phyloP scores from a whole-genome alignment of 2,113 vertebrate genomes.

The Plecotus auritus region DNA sequence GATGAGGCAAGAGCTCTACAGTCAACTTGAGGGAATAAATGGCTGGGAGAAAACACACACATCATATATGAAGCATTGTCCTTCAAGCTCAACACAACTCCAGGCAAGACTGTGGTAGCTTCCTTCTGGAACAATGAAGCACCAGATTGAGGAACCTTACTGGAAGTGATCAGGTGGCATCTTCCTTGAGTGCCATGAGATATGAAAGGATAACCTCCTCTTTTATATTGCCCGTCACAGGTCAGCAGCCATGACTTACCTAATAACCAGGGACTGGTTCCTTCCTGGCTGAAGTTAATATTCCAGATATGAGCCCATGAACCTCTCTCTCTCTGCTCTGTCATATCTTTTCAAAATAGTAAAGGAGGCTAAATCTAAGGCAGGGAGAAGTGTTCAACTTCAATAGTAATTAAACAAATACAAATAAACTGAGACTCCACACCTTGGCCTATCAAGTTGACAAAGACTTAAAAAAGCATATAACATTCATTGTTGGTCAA shows the following conservation, averaged over 20 bases:
- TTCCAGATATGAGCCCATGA: not conserved
- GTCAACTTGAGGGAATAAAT: constrained; percentile 20
- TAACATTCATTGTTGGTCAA: not conserved
- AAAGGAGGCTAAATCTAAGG: not conserved
- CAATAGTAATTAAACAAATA: not conserved
- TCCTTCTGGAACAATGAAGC: not conserved
- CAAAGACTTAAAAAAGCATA: not conserved
- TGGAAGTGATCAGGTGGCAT: not conserved
- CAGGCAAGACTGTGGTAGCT: not conserved
- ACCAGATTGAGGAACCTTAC: not conserved
- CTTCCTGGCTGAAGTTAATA: not conserved
- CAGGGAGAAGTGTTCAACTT: not conserved
- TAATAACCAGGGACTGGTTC: not conserved
- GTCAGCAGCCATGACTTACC: not conserved
- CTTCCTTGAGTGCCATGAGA: not conserved
- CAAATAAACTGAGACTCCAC: not conserved
- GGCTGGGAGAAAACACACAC: constrained; percentile 52
- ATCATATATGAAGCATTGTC: not conserved
- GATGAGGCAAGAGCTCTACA: constrained; percentile 56
- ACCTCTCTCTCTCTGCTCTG: not conserved
- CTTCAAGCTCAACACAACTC: not conserved
- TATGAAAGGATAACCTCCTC: not conserved
- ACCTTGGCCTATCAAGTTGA: not conserved
- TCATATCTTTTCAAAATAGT: not conserved
- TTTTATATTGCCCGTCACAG: not conserved